Conservation (phyloP, 2,888 invertebrate genomes). For the Catocala nupta region DNA sequence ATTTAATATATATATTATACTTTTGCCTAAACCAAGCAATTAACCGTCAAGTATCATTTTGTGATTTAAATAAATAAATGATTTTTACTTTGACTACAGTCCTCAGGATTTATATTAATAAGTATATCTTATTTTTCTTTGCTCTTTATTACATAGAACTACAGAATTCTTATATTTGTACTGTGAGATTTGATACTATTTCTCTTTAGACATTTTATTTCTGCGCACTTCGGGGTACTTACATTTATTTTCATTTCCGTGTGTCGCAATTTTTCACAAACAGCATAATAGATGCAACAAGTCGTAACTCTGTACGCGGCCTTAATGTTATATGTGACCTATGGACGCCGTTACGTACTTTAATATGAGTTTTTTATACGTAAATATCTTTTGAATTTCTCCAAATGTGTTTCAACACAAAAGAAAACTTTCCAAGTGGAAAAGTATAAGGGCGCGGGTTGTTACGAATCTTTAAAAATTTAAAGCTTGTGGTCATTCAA, state of each 20-base stretch:
- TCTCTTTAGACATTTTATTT: background rate
- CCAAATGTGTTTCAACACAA: constrained; percentile 49
- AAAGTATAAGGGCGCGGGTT: constrained; percentile 39
- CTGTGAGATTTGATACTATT: background rate
- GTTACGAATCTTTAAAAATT: constrained; percentile 40
- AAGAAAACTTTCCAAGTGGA: constrained; percentile 50
- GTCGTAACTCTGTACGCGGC: constrained; percentile 14
- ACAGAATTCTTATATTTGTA: no score
- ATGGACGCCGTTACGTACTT: constrained; percentile 39
- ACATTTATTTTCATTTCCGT: constrained; percentile 11
- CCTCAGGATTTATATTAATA: no score
- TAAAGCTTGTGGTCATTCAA: constrained; percentile 11
- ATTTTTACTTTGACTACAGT: no score
- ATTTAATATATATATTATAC: no score
- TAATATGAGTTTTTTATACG: constrained; percentile 56
- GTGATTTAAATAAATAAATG: no score
- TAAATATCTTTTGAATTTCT: constrained; percentile 53
- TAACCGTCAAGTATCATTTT: no score
- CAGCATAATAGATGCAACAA: constrained; percentile 17
- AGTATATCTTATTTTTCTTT: background rate
- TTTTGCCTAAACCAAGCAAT: no score
- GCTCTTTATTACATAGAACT: no score
- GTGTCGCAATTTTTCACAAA: constrained; percentile 5
- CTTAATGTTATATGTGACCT: constrained; percentile 42
- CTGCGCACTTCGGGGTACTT: background rate